Evolutionary conservation across 1,140 invertebrate species (phyloP), one percentile per base, ranked within the genome.

Genomic region (Panagrolaimus sp.): DNA sequence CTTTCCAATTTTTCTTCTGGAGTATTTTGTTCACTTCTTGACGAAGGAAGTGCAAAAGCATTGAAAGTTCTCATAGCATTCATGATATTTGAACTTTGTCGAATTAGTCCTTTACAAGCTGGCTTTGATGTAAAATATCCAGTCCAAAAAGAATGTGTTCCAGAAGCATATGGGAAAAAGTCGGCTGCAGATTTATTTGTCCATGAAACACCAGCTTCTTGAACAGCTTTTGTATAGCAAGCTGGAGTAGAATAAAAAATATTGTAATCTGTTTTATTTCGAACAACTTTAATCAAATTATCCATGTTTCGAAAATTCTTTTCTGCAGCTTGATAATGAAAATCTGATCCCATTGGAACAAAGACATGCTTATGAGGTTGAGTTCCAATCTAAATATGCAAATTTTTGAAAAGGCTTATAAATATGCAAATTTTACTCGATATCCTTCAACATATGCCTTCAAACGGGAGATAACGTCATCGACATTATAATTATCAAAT

Each of bases 271-370:
- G 75, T 71, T 38, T 69, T 58, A 26, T 58, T 12, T 24, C n/a
- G 9, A 88, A 85, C 74, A 87, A 58, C 89, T 28, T 89, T 87
- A 71, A 95, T 93, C 0, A 95, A 86, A 82, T 91, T 91, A 82
- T 96, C 93, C 80, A 96, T 79, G 83, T 96, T 95, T 72, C 87
- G 89, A 81, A 88, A 96, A 88, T 91, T 93, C 76, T 88, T 87
- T 73, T 89, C 85, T 1, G 93, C 92, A 82, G 90, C 88, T 81
- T 91, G 89, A 84, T 93, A 96, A 67, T 90, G 88, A 81, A 97
- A 96, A 85, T 97, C 94, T 73, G 89, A 89, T 0, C 94, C 94
- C 93, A 96, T 96, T 2, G 92, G 93, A 58, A 95, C 85, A 69
- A 94, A 86, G 7, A 94, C 86, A 82, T 95, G 90, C 76, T 90